Evolutionary conservation across 1,140 invertebrate genomes (phyloP).

Genomic region (Chironomus striatipennis): DNA sequence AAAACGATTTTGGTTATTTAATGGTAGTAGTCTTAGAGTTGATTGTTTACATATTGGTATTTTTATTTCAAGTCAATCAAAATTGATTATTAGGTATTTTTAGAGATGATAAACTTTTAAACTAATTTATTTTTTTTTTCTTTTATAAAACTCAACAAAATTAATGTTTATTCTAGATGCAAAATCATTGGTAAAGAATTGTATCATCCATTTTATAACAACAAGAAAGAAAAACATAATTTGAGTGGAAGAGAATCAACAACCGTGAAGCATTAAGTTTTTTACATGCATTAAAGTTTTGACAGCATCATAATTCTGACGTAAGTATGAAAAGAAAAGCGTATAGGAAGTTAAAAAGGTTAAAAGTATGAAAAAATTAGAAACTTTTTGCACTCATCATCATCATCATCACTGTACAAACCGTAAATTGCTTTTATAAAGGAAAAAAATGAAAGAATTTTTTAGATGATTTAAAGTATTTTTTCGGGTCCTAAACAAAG

Average conservation of each 20-base stretch:
- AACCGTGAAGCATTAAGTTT: background rate
- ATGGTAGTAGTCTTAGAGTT: no score
- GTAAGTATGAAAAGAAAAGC: background rate
- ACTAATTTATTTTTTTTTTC: no score
- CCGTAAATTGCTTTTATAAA: slow-evolving; percentile 10
- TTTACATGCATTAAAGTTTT: slow-evolving; percentile 17
- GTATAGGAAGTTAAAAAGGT: background rate
- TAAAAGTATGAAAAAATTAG: background rate
- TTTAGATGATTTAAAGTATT: background rate
- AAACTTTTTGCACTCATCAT: slow-evolving; percentile 18
- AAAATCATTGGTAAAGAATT: no score
- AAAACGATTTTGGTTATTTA: no score
- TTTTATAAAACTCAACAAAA: no score
- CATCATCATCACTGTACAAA: background rate
- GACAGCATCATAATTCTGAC: slow-evolving; percentile 16
- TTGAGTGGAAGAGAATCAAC: slow-evolving; percentile 1
- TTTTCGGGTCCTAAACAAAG: background rate
- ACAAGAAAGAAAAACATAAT: background rate
- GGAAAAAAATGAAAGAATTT: background rate
- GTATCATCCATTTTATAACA: no score
- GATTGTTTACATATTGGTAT: no score
- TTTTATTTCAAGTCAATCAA: no score
- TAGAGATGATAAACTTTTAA: no score
- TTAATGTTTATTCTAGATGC: no score
- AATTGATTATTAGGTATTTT: no score